Evolutionary conservation across 2,797 vertebrate species (phyloP).

Genomic region (Crenuchus spilurus): DNA sequence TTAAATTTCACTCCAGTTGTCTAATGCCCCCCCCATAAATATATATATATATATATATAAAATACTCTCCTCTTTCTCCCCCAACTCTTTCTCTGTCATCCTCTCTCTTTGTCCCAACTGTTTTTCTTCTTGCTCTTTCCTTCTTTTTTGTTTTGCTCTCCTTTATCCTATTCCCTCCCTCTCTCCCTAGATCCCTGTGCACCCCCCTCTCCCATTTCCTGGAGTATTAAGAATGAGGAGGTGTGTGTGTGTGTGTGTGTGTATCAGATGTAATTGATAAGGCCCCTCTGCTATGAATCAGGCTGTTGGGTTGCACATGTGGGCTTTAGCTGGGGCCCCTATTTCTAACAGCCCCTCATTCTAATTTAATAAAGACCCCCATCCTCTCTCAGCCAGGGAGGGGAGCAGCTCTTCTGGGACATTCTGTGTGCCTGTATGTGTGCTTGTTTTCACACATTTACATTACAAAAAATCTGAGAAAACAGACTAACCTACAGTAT

Average conservation of each 20-base stretch:
- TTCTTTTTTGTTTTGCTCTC: not conserved
- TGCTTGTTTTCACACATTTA: constrained; percentile 51
- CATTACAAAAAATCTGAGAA: too few species aligned
- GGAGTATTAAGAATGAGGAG: constrained; percentile 20
- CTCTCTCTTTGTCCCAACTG: constrained; percentile 39
- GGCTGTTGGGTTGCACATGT: constrained; percentile 63
- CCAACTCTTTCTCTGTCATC: constrained; percentile 14
- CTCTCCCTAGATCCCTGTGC: not conserved
- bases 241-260: constrained; percentile 27
- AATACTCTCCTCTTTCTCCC: constrained; percentile 48
- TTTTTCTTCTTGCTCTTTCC: constrained; percentile 5
- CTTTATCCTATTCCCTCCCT: not conserved
- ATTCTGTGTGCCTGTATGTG: constrained; percentile 55
- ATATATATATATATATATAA: too few species aligned
- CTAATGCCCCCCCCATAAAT: too few species aligned
- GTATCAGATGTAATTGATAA: constrained; percentile 67
- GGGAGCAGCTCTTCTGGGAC: constrained; percentile 53
- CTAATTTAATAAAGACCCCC: constrained; percentile 57
- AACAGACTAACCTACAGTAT: too few species aligned
- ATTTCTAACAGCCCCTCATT: constrained; percentile 59
- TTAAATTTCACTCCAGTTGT: constrained; percentile 49
- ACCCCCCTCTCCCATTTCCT: constrained; percentile 36
- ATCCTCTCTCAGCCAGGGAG: constrained; percentile 41
- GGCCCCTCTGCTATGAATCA: constrained; percentile 52
- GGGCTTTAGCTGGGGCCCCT: constrained; percentile 53